Percentiles rank a stretch among this genome's conserved stretches.
Evolutionary conservation across 1,140 invertebrate species (phyloP).

Genomic region (Philopotamus ludificatus): DNA sequence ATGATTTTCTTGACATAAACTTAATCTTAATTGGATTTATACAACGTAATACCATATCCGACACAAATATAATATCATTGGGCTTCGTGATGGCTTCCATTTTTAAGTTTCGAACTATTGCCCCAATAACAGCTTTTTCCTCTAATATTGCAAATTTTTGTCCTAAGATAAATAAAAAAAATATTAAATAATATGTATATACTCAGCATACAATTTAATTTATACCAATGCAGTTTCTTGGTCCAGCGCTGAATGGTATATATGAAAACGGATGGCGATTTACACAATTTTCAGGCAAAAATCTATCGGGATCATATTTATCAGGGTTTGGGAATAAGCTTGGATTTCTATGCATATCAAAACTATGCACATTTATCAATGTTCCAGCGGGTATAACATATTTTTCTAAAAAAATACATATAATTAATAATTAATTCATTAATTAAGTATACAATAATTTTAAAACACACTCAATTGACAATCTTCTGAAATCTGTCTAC

Average conservation of each 20-base stretch:
- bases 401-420: conserved; percentile 36
- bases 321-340: conserved; percentile 69
- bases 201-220: too few species aligned
- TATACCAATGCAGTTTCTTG: conserved; percentile 73
- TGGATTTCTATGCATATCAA: conserved; percentile 67
- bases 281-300: conserved; percentile 61
- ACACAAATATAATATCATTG: conserved; percentile 56
- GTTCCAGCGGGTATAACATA: conserved; percentile 25
- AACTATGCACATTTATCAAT: conserved; percentile 42
- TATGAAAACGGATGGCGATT: conserved; percentile 66
- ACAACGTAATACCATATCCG: conserved; percentile 60
- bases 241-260: conserved; percentile 75
- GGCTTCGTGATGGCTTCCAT: conserved; percentile 56
- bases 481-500: conserved; percentile 61
- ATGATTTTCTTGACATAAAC: conserved; percentile 27
- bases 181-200: too few species aligned
- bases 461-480: conserved; percentile 56
- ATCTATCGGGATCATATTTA: conserved; percentile 75
- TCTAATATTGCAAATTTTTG: conserved; percentile 75
- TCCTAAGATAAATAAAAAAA: conserved; percentile 44
- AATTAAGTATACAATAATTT: conserved; percentile 13
- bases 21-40: conserved; percentile 48
- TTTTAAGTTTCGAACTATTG: conserved; percentile 63
- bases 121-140: conserved; percentile 66
- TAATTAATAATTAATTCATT: too few species aligned